Percentiles rank a stretch among this genome's conserved stretches.
Conservation (phyloP, 2,888 invertebrate genomes). For the Acanthosepion pharaonis region DNA sequence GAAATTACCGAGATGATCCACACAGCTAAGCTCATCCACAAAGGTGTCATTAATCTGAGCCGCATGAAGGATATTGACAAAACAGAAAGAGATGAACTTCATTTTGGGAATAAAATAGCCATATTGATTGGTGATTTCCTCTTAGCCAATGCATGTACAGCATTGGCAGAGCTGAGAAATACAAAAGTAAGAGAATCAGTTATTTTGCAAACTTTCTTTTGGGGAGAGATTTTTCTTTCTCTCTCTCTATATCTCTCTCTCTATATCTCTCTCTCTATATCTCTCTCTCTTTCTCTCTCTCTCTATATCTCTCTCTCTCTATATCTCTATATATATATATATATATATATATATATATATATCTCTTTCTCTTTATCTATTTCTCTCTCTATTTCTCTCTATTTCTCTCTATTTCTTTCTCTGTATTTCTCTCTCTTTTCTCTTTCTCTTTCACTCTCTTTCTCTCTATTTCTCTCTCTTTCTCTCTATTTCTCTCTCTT, state of each 20-base stretch:
- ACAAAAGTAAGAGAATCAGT: constrained; percentile 73
- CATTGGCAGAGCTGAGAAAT: constrained; percentile 85
- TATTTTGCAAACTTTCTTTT: neutral
- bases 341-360: too few species aligned
- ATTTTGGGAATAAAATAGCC: constrained; percentile 95
- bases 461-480: too few species aligned
- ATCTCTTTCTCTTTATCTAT: neutral
- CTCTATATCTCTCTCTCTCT: too few species aligned
- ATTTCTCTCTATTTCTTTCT: neutral
- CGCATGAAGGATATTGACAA: constrained; percentile 75
- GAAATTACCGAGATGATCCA: constrained; percentile 98
- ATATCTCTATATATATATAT: too few species aligned
- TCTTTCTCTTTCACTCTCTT: neutral
- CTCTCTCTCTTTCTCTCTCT: neutral
- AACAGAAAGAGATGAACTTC: constrained; percentile 84
- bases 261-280: neutral
- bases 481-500: neutral
- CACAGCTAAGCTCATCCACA: constrained; percentile 92
- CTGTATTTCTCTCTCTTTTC: too few species aligned
- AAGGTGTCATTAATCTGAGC: constrained; percentile 84
- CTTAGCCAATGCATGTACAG: constrained; percentile 88
- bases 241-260: neutral
- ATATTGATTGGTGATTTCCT: constrained; percentile 93
- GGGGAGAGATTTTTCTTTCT: neutral
- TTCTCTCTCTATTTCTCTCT: too few species aligned